Evolutionary conservation across 1,140 invertebrate genomes (phyloP).

Genomic region (Phenacoccus solenopsis): DNA sequence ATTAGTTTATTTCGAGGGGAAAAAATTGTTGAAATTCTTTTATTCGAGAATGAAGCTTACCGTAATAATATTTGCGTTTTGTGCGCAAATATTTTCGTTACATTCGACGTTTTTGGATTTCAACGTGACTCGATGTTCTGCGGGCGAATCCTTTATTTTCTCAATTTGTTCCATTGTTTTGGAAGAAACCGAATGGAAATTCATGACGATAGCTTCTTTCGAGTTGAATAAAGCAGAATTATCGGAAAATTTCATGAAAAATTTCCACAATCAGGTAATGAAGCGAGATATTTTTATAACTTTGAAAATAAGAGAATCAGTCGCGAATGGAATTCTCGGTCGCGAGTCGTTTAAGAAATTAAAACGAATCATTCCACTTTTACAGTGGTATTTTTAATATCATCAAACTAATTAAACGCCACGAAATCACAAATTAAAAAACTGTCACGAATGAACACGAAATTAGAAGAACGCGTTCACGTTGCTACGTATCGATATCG

Average conservation of each 20-base stretch:
- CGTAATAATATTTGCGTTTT: not conserved
- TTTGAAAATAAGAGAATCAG: too few species aligned
- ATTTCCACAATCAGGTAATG: conserved; percentile 12
- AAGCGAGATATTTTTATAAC: too few species aligned
- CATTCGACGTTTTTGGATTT: not conserved
- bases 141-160: not conserved
- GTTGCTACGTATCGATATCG: too few species aligned
- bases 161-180: not conserved
- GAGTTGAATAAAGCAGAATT: not conserved
- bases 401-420: too few species aligned
- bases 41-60: not conserved
- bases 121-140: not conserved
- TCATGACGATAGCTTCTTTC: not conserved
- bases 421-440: too few species aligned
- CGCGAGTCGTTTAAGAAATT: too few species aligned
- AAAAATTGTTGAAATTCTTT: not conserved
- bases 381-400: too few species aligned
- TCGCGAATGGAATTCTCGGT: too few species aligned
- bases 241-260: conserved; percentile 5
- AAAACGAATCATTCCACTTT: too few species aligned
- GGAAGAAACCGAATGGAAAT: conserved; percentile 1
- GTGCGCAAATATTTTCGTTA: not conserved
- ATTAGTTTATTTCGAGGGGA: not conserved
- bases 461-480: too few species aligned
- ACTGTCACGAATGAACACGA: too few species aligned